Evolutionary conservation across 2,888 invertebrate species (phyloP).

Genomic region (Pemphredon lugubris): DNA sequence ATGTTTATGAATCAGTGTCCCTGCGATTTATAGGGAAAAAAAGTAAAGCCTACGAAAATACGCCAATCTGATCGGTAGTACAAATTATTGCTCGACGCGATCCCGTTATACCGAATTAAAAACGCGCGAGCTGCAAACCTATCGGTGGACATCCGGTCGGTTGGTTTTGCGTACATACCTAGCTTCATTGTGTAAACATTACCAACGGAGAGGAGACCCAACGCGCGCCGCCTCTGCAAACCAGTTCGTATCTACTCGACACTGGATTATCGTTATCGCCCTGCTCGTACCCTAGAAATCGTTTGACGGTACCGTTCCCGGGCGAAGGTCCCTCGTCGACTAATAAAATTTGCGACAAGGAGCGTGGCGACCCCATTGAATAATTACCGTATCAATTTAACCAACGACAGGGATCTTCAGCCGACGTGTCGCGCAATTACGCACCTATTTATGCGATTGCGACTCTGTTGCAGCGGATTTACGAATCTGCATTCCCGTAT

Average conservation of each 20-base stretch:
- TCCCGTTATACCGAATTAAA: neutral
- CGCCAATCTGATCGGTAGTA: too few relatives aligned
- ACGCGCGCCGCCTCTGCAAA: slow-evolving; percentile 21
- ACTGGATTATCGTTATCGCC: slow-evolving; percentile 54
- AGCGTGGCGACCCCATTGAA: slow-evolving; percentile 39
- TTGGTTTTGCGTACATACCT: slow-evolving; percentile 39
- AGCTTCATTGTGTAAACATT: slow-evolving; percentile 47
- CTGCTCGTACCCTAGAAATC: slow-evolving; percentile 44
- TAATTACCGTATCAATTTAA: slow-evolving; percentile 29
- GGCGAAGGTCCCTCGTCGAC: neutral
- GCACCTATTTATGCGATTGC: too few relatives aligned
- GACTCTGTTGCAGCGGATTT: too few relatives aligned
- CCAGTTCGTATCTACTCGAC: slow-evolving; percentile 39
- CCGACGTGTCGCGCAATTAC: slow-evolving; percentile 1
- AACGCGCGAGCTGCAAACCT: slow-evolving; percentile 12
- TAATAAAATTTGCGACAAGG: slow-evolving; percentile 44
- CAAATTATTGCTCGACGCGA: neutral
- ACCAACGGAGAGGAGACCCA: slow-evolving; percentile 32
- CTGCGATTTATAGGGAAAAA: too few relatives aligned
- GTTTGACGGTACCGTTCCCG: slow-evolving; percentile 18
- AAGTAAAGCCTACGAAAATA: too few relatives aligned
- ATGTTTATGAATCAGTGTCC: too few relatives aligned
- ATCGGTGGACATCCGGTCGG: slow-evolving; percentile 28
- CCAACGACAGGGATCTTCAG: slow-evolving; percentile 19
- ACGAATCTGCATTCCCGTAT: too few relatives aligned